Percentiles rank a stretch among this genome's conserved stretches.
Evolutionary conservation across 1,140 invertebrate species (phyloP).

Genomic region (Drosophila nasuta): DNA sequence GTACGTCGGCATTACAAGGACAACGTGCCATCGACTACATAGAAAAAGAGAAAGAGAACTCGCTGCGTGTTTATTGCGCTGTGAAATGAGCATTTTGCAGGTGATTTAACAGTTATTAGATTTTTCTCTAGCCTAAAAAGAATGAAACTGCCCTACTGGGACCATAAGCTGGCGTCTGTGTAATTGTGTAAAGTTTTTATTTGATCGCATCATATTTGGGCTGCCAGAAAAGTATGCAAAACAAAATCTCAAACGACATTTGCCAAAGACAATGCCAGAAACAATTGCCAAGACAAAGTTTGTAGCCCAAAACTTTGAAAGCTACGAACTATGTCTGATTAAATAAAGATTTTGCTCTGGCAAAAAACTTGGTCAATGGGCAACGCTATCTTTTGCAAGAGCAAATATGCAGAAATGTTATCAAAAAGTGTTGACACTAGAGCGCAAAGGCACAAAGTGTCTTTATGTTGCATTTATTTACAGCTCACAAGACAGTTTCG

Average conservation of each 20-base stretch:
- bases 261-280: slow-evolving; percentile 43
- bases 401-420: slow-evolving; percentile 66
- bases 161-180: slow-evolving; percentile 20
- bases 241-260: slow-evolving; percentile 71
- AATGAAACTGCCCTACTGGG: slow-evolving; percentile 31
- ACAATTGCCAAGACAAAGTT: slow-evolving; percentile 64
- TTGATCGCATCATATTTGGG: slow-evolving; percentile 74
- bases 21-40: slow-evolving; percentile 24
- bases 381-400: slow-evolving; percentile 46
- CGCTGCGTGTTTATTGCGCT: slow-evolving; percentile 72
- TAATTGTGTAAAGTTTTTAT: slow-evolving; percentile 75
- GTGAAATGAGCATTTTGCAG: slow-evolving; percentile 84
- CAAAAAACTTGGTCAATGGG: slow-evolving; percentile 47
- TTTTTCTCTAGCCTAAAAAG: slow-evolving; percentile 52
- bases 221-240: slow-evolving; percentile 45
- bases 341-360: slow-evolving; percentile 73
- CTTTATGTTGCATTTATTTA: slow-evolving; percentile 24
- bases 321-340: slow-evolving; percentile 70
- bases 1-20: slow-evolving; percentile 22
- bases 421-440: slow-evolving; percentile 51
- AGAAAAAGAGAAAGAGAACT: background rate
- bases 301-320: slow-evolving; percentile 58
- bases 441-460: slow-evolving; percentile 30
- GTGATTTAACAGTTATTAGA: slow-evolving; percentile 83
- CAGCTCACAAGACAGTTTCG: background rate